Conservation (phyloP, 1,140 invertebrate genomes). For the Nasonia vitripennis region DNA sequence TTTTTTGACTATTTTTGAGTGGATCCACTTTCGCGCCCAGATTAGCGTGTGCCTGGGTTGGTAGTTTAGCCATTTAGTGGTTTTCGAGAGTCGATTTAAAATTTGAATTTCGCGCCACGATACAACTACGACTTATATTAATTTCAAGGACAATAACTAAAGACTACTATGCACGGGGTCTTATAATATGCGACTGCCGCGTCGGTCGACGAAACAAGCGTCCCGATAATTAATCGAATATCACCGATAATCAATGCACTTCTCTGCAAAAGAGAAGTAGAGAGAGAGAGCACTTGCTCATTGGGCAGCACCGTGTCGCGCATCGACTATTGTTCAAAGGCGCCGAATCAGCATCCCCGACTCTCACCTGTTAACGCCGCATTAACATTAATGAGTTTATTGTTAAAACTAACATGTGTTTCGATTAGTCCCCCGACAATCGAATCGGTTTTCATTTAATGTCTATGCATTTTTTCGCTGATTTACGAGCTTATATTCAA, state of each 20-base stretch:
- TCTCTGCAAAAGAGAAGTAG: constrained; percentile 39
- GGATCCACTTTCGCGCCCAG: not conserved
- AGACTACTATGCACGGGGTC: too few relatives aligned
- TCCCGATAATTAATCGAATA: constrained; percentile 69
- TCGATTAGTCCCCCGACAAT: constrained; percentile 63
- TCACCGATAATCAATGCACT: constrained; percentile 66
- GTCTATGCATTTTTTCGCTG: too few relatives aligned
- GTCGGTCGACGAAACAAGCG: not conserved
- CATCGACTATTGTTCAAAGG: not conserved
- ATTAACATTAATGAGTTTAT: constrained; percentile 72
- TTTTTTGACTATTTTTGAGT: constrained; percentile 7
- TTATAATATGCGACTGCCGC: too few relatives aligned
- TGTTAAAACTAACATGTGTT: constrained; percentile 67
- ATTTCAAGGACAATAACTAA: too few relatives aligned
- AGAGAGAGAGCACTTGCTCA: not conserved
- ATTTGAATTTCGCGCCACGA: too few relatives aligned
- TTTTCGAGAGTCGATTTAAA: too few relatives aligned
- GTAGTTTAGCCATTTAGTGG: too few relatives aligned
- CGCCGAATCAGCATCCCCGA: constrained; percentile 59
- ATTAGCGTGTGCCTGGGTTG: not conserved
- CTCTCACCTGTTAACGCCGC: constrained; percentile 60
- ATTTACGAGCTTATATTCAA: not conserved
- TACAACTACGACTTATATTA: too few relatives aligned
- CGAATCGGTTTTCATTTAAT: constrained; percentile 63
- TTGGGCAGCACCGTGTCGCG: not conserved